These are phyloP conservation scores for Ganaspis brasiliensis DNA, from an alignment of 2,888 invertebrate species.

Conservation along the genomic window DNA sequence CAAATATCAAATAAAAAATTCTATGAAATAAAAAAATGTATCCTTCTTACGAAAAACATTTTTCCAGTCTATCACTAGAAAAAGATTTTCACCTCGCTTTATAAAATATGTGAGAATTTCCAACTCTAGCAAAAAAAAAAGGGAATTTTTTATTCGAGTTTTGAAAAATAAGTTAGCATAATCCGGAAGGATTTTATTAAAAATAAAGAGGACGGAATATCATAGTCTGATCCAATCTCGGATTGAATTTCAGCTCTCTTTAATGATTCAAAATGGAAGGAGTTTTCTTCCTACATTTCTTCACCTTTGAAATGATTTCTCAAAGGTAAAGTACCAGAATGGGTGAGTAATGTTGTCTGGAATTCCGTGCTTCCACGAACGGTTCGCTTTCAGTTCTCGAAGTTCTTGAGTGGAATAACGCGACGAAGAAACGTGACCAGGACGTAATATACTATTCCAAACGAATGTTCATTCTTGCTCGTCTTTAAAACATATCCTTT, in stretches of 20 bases:
- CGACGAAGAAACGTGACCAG: conserved; percentile 67
- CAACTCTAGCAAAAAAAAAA: too few relatives aligned
- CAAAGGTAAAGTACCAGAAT: conserved; percentile 69
- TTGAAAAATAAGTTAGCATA: neutral
- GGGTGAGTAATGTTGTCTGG: conserved; percentile 70
- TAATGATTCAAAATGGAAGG: conserved; percentile 35
- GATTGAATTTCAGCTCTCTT: conserved; percentile 8
- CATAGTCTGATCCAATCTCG: neutral
- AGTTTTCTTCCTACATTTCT: conserved; percentile 18
- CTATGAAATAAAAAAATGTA: too few relatives aligned
- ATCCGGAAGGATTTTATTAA: conserved; percentile 8
- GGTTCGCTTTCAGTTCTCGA: conserved; percentile 48
- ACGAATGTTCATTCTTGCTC: conserved; percentile 53
- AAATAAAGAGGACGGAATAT: neutral
- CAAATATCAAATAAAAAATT: too few relatives aligned
- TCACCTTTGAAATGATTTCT: conserved; percentile 67
- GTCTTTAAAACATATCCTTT: conserved; percentile 49
- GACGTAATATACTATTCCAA: conserved; percentile 52
- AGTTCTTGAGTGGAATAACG: conserved; percentile 59
- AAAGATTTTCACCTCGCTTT: too few relatives aligned
- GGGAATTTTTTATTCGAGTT: neutral
- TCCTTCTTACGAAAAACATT: too few relatives aligned
- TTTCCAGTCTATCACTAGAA: too few relatives aligned
- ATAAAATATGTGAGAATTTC: too few relatives aligned
- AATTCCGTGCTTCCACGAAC: conserved; percentile 54